Base-by-base conservation (phyloP, 2,113 vertebrate genomes). In the Vimba vimba region DNA sequence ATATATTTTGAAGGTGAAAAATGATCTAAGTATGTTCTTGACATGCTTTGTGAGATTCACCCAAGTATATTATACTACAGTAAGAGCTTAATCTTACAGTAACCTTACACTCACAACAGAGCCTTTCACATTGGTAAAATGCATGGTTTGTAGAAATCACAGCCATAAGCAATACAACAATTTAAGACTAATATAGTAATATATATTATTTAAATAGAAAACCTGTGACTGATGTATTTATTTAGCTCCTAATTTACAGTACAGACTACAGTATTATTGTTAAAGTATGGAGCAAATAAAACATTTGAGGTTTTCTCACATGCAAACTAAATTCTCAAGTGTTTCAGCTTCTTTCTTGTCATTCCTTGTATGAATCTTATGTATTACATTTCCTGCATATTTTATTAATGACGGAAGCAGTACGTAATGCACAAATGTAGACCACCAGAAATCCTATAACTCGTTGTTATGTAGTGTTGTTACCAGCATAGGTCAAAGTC, bases 261-360 rank as follows among this genome's bases (percentile, higher is more conserved):
- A 27, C 57, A 19, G 45, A 68, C 9, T 68, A 68, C 79, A 50
- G 62, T 82, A 68, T 52, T 83, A 39, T 69, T 82, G 45, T 68
- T 59, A 7, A 36, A 36, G 52, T 71, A 4, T 71, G 64, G 64
- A 71, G 47, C 6, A 71, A 71, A 83, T 71, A 39, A 36, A 83
- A 57, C 21, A n/a, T 15, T 17, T 71, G 81, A 83, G 81, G 81
- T 71, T 57, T 71, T 71, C 64, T 57, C 4, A 13, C 12, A 10
- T 0, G 4, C 2, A 36, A 57, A 55, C 19, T 4, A 25, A 25
- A 76, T 74, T 15, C 47, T 7, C 6, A 60, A 66, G 17, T 23
- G 60, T 68, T 82, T 27, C 23, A 64, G 60, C 21, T 81, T 55
- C 25, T 68, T 73, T 73, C 6, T 73, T 66, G n/a, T 68, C 15